Conservation (phyloP, 2,888 invertebrate species). For the Pachymerium ferrugineum region DNA sequence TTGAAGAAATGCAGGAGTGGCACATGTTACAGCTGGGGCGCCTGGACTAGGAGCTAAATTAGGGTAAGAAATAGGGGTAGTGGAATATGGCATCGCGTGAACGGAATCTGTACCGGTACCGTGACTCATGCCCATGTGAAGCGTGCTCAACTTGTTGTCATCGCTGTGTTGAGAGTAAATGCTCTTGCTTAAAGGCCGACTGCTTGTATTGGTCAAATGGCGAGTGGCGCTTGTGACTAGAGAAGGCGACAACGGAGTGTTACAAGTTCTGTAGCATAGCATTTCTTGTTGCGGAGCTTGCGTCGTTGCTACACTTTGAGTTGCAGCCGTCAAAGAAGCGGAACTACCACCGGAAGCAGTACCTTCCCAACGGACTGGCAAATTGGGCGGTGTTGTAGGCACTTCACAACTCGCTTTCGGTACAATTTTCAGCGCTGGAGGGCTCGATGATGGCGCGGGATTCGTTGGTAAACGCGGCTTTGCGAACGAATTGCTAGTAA, state of each 20-base stretch:
- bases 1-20: slow-evolving; percentile 32
- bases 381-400: not conserved
- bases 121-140: no score
- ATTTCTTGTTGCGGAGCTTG: not conserved
- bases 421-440: not conserved
- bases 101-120: no score
- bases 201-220: not conserved
- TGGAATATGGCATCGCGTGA: slow-evolving; percentile 10
- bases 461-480: not conserved
- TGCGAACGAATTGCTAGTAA: not conserved
- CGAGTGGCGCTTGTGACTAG: slow-evolving; percentile 1
- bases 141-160: not conserved
- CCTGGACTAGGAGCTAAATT: slow-evolving; percentile 33
- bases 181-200: not conserved
- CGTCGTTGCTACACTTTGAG: not conserved
- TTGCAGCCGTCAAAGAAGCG: not conserved
- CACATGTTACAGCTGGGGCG: slow-evolving; percentile 35
- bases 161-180: not conserved
- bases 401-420: not conserved
- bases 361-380: not conserved
- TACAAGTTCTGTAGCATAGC: not conserved
- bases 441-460: not conserved
- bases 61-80: slow-evolving; percentile 22
- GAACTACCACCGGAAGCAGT: no score
- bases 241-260: not conserved